Base-by-base conservation (phyloP, 1,140 invertebrate species). In the Limonius californicus region DNA sequence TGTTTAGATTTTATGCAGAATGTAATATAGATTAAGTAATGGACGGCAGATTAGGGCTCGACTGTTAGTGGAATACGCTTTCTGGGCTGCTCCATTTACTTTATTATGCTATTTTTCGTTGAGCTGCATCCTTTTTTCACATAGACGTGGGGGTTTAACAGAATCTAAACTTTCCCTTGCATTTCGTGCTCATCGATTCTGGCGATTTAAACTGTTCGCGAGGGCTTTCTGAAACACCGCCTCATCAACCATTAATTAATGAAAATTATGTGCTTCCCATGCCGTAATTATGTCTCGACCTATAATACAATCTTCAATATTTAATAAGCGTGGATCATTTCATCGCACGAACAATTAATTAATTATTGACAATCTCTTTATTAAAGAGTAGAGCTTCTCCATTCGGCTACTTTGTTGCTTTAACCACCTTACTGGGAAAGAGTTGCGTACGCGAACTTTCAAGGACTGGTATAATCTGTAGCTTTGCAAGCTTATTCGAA, bases 11-110 rank as follows among this genome's bases (percentile, higher is more conserved):
- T 57, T 58, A 58, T 50, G 54, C 9, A 30, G 32, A 57, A 63
- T 59, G 32, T 42, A 27, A 32, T 20, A 18, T 53, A 59, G 62
- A 63, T 63, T 63, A 63, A 18, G 62, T 59, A 63, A 63, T 63
- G 55, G 62, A 59, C 50, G 62, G 50, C 30, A 47, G 45, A 63
- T 63, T 59, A 63, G 57, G 50, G 47, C 23, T 45, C 23, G 11
- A 53, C 59, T 56, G 62, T 20, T 55, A 39, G 47, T 12, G 27
- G 62, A 63, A 63, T 63, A 59, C 54, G 23, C 23, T 62, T 19
- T 35, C 56, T 19, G 21, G 35, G 15, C 9, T 27, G 23, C 23
- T 27, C 67, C 64, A 18, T 42, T 27, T 27, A 9, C 9, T 27
- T 9, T 27, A 27, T 3, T 4, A 27, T 27, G n/a, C n/a, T n/a